Evolutionary conservation across 2,888 invertebrate genomes (phyloP).

Genomic region (Mermis nigrescens): DNA sequence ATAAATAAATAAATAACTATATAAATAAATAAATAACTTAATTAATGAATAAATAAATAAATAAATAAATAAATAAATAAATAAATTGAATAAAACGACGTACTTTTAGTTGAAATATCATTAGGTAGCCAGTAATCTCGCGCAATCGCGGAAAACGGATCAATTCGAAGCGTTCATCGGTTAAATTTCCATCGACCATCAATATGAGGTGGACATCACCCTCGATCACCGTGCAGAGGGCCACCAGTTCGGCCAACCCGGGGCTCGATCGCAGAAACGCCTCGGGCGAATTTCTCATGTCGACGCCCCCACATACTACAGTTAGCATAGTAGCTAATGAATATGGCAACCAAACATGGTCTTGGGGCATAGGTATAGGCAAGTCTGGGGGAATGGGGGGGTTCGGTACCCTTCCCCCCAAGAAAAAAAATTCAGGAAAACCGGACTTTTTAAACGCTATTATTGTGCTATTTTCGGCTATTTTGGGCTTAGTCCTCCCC

Average conservation of each 20-base stretch:
- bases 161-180: conserved; percentile 40
- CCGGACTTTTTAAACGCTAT: no score
- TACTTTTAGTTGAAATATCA: conserved; percentile 53
- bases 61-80: neutral
- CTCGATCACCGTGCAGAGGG: conserved; percentile 53
- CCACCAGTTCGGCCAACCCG: neutral
- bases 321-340: no score
- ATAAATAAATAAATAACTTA: no score
- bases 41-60: no score
- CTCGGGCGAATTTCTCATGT: conserved; percentile 9
- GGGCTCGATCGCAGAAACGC: neutral
- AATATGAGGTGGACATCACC: conserved; percentile 69
- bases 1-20: no score
- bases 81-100: neutral
- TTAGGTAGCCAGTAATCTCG: conserved; percentile 74
- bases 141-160: conserved; percentile 59
- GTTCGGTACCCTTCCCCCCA: no score
- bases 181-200: conserved; percentile 43
- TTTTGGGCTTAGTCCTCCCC: no score
- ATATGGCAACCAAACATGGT: no score
- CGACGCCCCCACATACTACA: conserved; percentile 10
- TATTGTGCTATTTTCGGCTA: no score
- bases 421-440: no score
- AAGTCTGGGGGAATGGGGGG: no score
- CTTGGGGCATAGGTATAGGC: no score